Percentiles rank a stretch among this genome's conserved stretches.
Evolutionary conservation across 2,888 invertebrate genomes (phyloP).

Genomic region (Lacanobia oleracea): DNA sequence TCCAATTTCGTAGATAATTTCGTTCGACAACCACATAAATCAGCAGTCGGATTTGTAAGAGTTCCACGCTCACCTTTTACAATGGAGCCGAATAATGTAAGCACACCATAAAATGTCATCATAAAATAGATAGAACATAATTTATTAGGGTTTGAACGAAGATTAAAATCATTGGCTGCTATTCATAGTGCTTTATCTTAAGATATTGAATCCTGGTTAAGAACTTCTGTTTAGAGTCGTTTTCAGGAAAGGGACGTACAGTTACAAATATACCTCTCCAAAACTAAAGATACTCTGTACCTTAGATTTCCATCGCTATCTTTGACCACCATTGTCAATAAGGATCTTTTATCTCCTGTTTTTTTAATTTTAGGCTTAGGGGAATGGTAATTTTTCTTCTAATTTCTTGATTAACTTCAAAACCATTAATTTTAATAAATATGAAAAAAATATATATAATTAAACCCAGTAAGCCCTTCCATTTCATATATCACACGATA

Average conservation of each 20-base stretch:
- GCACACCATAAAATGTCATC: constrained; percentile 60
- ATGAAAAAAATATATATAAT: no score
- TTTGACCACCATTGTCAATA: no score
- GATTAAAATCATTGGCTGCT: constrained; percentile 63
- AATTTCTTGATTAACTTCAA: no score
- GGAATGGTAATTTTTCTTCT: no score
- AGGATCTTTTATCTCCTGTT: no score
- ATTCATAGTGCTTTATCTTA: constrained; percentile 48
- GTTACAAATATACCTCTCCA: background rate
- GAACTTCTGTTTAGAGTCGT: background rate
- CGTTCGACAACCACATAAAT: constrained; percentile 38
- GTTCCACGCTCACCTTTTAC: constrained; percentile 33
- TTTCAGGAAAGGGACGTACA: background rate
- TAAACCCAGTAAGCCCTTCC: no score
- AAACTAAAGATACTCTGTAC: background rate
- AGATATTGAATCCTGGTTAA: constrained; percentile 34
- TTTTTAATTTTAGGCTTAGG: no score
- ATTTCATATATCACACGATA: no score
- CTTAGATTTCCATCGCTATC: background rate
- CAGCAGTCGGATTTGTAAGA: constrained; percentile 45
- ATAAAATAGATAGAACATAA: constrained; percentile 64
- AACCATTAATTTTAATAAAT: no score
- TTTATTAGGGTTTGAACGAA: constrained; percentile 63
- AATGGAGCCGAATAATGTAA: constrained; percentile 56
- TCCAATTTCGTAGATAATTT: constrained; percentile 39